Base-by-base conservation (phyloP, 2,113 vertebrate species). In the Axis porcinus region DNA sequence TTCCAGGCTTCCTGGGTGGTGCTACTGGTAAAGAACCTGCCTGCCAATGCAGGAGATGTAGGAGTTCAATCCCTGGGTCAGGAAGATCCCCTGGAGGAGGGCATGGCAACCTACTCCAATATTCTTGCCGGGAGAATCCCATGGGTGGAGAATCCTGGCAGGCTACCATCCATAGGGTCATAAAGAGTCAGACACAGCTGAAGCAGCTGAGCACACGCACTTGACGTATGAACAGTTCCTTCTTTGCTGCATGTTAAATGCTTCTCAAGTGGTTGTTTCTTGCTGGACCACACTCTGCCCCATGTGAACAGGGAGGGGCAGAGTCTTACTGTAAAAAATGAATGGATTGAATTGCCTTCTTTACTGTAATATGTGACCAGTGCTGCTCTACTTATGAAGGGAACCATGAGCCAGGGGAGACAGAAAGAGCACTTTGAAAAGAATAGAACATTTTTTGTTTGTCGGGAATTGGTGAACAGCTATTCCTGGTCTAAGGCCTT, bases 371-470 rank as follows among this genome's bases (percentile, higher is more conserved):
- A 45, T 28, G 57, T 85, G 57, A 82, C 58, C 50, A 62, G 2
- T 76, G 84, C 30, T 90, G 16, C 43, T 91, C 84, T 81, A 50
- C 62, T 19, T 74, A 33, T 58, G n/a, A 86, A 91, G 45, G 50
- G 52, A 79, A 86, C 70, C 25, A 14, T 64, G 40, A 91, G 27
- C 87, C 57, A 83, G n/a, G 47, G 50, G 83, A 67, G 50, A 94
- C 50, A 86, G 78, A 95, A 88, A 91, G 62, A 85, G 60, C 25
- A 57, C 83, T 97, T 91, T 25, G 43, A 97, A 97, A 95, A 47
- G 64, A 81, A 78, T 47, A 78, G 76, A 93, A 70, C 55, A 67
- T 57, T 62, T 87, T 93, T 79, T 91, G 36, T 52, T 74, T 0
- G 6, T 91, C 81, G 55, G 58, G 78, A 57, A 27, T 40, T 89